These are phyloP conservation scores for Zygaena filipendulae DNA, from an alignment of 2,888 invertebrate species.

Conservation along the genomic window DNA sequence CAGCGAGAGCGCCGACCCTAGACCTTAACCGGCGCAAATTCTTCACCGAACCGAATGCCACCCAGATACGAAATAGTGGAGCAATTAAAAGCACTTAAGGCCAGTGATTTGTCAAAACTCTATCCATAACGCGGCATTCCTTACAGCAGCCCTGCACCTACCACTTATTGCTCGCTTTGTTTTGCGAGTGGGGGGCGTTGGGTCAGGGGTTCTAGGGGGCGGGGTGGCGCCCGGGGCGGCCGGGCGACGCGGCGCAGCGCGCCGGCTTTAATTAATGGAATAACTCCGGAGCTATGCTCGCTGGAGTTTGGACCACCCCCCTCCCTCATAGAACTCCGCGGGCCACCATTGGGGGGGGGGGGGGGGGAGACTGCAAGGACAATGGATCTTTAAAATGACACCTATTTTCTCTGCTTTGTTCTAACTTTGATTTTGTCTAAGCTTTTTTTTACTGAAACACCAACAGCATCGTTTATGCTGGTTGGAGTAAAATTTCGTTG, in stretches of 20 bases:
- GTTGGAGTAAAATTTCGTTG: too few relatives aligned
- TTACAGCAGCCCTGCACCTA: conserved; percentile 29
- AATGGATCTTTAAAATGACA: too few relatives aligned
- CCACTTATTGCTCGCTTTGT: conserved; percentile 49
- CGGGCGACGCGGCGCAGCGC: conserved; percentile 29
- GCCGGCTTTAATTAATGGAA: conserved; percentile 56
- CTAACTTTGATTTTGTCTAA: too few relatives aligned
- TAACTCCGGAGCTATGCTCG: conserved; percentile 46
- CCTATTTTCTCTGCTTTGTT: too few relatives aligned
- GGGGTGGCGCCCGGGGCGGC: conserved; percentile 19
- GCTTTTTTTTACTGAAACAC: too few relatives aligned
- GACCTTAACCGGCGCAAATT: too few relatives aligned
- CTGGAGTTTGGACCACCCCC: conserved; percentile 20
- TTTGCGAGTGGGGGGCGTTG: conserved; percentile 23
- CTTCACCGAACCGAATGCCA: too few relatives aligned
- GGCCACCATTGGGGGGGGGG: conserved; percentile 19
- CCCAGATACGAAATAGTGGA: too few relatives aligned
- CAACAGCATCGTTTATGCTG: too few relatives aligned
- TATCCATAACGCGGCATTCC: conserved; percentile 9
- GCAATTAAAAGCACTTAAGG: too few relatives aligned
- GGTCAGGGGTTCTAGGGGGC: conserved; percentile 14
- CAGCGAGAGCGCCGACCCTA: too few relatives aligned
- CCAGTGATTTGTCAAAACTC: conserved; percentile 6
- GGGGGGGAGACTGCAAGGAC: conserved; percentile 25
- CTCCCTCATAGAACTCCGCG: conserved; percentile 19